Conservation (phyloP, 2,113 vertebrate genomes). For the Pelecanoides urinatrix region DNA sequence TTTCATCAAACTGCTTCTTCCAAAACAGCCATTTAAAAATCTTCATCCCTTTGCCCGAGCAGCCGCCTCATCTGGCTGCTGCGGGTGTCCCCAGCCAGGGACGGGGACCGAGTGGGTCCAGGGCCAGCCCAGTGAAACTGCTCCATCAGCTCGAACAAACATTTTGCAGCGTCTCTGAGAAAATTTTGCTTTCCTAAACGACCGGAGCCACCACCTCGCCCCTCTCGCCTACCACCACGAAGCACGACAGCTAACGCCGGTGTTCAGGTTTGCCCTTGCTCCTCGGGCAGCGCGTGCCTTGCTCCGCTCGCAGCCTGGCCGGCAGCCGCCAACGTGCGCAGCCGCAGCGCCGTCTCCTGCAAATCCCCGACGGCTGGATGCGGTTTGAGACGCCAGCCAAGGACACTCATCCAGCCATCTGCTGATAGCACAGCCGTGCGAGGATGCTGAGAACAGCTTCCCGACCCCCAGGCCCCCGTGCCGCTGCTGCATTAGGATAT, state of each 20-base stretch:
- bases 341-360: background rate
- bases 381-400: rapidly evolving
- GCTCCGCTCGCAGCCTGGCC: background rate
- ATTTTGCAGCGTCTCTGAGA: background rate
- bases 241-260: rapidly evolving
- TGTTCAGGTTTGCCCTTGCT: background rate
- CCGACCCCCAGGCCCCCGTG: rapidly evolving
- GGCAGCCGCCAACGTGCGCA: background rate
- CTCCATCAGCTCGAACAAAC: background rate
- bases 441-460: background rate
- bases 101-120: rapidly evolving
- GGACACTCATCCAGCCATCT: background rate
- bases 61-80: rapidly evolving
- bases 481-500: rapidly evolving
- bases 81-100: too few species aligned
- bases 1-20: background rate
- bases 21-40: background rate
- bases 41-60: background rate
- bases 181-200: background rate
- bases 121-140: background rate
- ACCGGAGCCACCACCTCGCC: rapidly evolving
- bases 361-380: rapidly evolving
- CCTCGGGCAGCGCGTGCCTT: too few species aligned
- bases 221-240: too few species aligned
- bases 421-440: rapidly evolving